Evolutionary conservation across 2,113 vertebrate species (phyloP), one percentile per base, ranked within the genome.

Genomic region (Xiphorhynchus elegans): DNA sequence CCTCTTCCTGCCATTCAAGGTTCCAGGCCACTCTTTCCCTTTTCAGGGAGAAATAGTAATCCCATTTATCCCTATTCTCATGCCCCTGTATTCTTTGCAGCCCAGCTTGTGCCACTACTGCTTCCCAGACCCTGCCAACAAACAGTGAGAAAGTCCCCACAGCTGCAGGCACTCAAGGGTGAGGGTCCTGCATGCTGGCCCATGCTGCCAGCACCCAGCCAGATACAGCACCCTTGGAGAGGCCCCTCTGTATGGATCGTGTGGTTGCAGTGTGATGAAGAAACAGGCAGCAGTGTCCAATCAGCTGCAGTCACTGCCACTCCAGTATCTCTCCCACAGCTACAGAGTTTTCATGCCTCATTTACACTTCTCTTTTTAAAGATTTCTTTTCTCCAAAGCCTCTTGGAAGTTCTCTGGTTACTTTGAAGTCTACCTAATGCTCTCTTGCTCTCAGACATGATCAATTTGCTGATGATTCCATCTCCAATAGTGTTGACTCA

Each of bases 21-120:
- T 39, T 75, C 5, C 6, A 70, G 40, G 11, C 3, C 17, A 25
- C 5, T 53, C 39, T 4, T 4, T 1, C 3, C 4, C 15, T 52
- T 35, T 50, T 31, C 29, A 55, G 14, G 14, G 24, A 58, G 19
- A 13, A 28, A 40, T 24, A 62, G 7, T 35, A 21, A 24, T 1
- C 9, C n/a, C 11, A 10, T 29, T 44, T 23, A 66, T 2, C 11
- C 11, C 1, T 1, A 17, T 23, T 53, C 11, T 62, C 1, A 0
- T 44, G 11, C 15, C 29, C 19, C 21, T 35, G 6, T 31, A 39
- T 31, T 13, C n/a, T 70, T 78, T 56, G 11, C n/a, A 85, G 15
- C 23, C 29, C 1, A 2, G 5, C 20, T 58, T 19, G 40, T 56
- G 26, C 8, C 26, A 19, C 12, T 52, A 20, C 8, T 52, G 17